Evolutionary conservation across 2,113 vertebrate genomes (phyloP).

Genomic region (Psittacara wagleri): DNA sequence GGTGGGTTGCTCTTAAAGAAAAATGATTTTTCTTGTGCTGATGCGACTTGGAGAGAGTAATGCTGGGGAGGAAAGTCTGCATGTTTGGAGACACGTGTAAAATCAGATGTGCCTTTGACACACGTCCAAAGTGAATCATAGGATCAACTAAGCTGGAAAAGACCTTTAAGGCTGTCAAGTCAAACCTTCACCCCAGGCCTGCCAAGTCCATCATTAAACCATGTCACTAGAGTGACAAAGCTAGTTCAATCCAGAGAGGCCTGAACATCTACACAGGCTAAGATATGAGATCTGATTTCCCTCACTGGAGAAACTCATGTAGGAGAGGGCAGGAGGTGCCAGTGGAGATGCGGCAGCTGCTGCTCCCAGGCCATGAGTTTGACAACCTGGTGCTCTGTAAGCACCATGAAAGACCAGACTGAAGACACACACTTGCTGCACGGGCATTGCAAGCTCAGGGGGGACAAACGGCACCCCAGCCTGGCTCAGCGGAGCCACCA

Average conservation of each 20-base stretch:
- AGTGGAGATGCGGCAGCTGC: not conserved
- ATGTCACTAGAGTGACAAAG: not conserved
- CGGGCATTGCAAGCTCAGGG: not conserved
- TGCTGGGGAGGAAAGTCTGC: not conserved
- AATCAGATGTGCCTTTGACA: not conserved
- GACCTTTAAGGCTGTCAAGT: not conserved
- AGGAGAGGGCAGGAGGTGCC: not conserved
- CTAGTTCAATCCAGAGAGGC: not conserved
- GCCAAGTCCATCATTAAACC: not conserved
- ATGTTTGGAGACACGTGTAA: not conserved
- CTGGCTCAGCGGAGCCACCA: not conserved
- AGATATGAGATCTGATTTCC: not conserved
- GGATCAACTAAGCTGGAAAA: not conserved
- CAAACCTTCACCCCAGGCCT: not conserved
- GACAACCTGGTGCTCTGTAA: not conserved
- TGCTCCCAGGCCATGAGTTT: not conserved
- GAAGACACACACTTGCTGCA: accelerated
- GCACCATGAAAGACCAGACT: accelerated
- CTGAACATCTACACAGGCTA: not conserved
- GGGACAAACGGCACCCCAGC: not conserved
- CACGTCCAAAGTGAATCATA: not conserved
- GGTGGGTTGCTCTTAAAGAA: not conserved
- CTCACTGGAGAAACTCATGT: not conserved
- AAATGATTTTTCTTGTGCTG: not conserved
- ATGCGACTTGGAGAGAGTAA: not conserved